Percentiles rank a stretch among this genome's conserved stretches.
Evolutionary conservation across 2,113 vertebrate genomes (phyloP).

Genomic region (Butastur rufipennis): DNA sequence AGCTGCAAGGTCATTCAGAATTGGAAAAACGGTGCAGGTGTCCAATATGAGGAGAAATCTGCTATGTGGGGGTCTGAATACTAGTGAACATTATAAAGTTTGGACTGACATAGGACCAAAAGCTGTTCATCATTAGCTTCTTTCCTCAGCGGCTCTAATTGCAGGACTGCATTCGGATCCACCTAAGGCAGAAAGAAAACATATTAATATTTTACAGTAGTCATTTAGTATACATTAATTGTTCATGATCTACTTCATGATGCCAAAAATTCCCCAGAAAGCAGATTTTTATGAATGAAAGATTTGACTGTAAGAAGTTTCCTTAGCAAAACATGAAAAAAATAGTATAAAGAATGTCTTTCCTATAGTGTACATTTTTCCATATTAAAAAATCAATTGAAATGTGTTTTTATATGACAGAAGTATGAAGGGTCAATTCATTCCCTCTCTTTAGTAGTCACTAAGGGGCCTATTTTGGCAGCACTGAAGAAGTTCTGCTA

Average conservation of each 20-base stretch:
- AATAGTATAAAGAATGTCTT: not conserved
- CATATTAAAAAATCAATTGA: conserved; percentile 51
- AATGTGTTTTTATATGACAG: conserved; percentile 17
- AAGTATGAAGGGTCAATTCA: conserved; percentile 30
- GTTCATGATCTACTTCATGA: not conserved
- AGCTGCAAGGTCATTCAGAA: not conserved
- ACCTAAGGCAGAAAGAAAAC: not conserved
- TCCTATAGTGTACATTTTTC: not conserved
- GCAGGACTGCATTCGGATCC: not conserved
- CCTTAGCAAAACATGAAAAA: conserved; percentile 1
- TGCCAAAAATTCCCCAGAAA: not conserved
- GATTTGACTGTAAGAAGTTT: not conserved
- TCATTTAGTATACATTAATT: conserved; percentile 5
- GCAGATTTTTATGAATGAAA: not conserved
- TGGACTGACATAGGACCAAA: not conserved
- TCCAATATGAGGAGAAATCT: not conserved
- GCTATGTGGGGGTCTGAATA: not conserved
- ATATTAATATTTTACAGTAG: not conserved
- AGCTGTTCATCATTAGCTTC: not conserved
- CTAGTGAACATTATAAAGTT: not conserved
- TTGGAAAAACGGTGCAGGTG: not conserved
- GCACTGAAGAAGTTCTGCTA: not conserved
- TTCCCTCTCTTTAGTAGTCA: conserved; percentile 38
- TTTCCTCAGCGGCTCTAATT: not conserved
- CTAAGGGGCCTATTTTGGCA: conserved; percentile 3